Conservation (phyloP, 2,797 vertebrate genomes). For the Urocyon cinereoargenteus region DNA sequence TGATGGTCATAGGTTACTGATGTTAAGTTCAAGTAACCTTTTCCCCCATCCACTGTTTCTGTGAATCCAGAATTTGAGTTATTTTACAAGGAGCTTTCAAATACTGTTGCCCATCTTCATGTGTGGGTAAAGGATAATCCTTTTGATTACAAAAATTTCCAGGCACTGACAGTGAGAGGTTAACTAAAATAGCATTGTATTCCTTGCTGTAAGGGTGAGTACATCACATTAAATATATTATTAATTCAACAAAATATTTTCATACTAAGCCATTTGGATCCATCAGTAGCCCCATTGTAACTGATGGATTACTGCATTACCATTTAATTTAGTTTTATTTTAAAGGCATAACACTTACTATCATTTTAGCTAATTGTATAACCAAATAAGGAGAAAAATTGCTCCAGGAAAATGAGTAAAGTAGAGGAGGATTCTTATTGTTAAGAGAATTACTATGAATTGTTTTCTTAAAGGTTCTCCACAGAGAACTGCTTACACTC, state of each 20-base stretch:
- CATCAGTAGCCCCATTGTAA: constrained; percentile 84
- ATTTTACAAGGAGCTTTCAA: constrained; percentile 35
- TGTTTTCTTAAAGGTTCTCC: constrained; percentile 75
- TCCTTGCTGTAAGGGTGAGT: constrained; percentile 85
- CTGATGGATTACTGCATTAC: constrained; percentile 89
- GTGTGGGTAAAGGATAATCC: constrained; percentile 77
- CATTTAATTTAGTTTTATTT: constrained; percentile 90
- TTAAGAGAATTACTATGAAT: constrained; percentile 79
- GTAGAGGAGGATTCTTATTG: constrained; percentile 74
- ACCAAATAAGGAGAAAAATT: constrained; percentile 86
- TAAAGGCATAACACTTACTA: constrained; percentile 85
- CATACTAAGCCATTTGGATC: constrained; percentile 86
- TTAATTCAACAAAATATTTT: constrained; percentile 88
- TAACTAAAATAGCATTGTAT: constrained; percentile 89
- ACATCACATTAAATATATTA: constrained; percentile 87
- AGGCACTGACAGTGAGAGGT: constrained; percentile 83
- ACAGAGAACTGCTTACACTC: neutral
- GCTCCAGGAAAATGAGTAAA: constrained; percentile 82
- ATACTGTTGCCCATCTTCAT: constrained; percentile 37
- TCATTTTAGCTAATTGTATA: constrained; percentile 88
- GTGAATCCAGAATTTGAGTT: constrained; percentile 43
- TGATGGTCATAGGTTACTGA: neutral
- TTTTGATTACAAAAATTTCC: constrained; percentile 76
- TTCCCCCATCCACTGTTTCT: neutral
- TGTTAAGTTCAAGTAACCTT: neutral